Evolutionary conservation across 2,113 vertebrate genomes (phyloP).

Genomic region (Onychostruthus taczanowskii): DNA sequence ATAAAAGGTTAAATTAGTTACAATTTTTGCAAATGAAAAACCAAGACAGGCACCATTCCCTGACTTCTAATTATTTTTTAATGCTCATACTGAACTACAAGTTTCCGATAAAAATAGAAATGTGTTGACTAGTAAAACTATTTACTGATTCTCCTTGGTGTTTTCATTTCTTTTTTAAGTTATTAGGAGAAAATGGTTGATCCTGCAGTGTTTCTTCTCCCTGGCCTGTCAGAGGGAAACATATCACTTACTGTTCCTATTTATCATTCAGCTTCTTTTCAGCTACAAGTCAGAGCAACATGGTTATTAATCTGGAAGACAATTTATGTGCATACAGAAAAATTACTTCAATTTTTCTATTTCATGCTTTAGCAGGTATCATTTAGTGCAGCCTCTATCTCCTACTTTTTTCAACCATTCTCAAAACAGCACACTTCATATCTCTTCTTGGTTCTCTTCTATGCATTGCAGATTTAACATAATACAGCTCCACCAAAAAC

Average conservation of each 20-base stretch:
- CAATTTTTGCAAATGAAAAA: background rate
- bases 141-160: background rate
- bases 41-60: background rate
- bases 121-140: background rate
- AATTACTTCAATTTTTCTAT: background rate
- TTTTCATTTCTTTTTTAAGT: background rate
- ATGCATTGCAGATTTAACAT: background rate
- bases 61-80: background rate
- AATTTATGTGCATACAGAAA: background rate
- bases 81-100: background rate
- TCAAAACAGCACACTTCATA: background rate
- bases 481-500: background rate
- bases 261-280: background rate
- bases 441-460: background rate
- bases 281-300: background rate
- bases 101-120: background rate
- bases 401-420: background rate
- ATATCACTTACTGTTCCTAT: background rate
- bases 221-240: background rate
- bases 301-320: background rate
- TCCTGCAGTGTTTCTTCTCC: background rate
- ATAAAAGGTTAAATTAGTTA: background rate
- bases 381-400: background rate
- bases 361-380: background rate
- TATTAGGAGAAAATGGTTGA: background rate